These are phyloP conservation scores for Pan troglodytes DNA, from an alignment of 2,113 vertebrate species.

Conservation along the genomic window NHGRI_mPanTro3-v2.1_pri NC_072408.2:120255501-120256000, in stretches of 20 bases:
- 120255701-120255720: too few species aligned
- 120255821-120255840: not conserved
- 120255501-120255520: too few species aligned
- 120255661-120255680: not conserved
- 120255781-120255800: not conserved
- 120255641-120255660: fast-evolving
- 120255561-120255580: not conserved
- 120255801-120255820: not conserved
- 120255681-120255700: not conserved
- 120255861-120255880: not conserved
- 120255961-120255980: not conserved
- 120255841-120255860: not conserved
- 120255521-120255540: fast-evolving
- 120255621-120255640: too few species aligned
- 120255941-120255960: not conserved
- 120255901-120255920: too few species aligned
- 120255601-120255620: fast-evolving
- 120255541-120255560: fast-evolving
- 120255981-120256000: not conserved
- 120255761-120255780: not conserved
- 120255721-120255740: too few species aligned
- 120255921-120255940: not conserved
- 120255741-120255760: not conserved
- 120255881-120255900: not conserved
- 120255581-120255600: fast-evolving